A percentile compares a stretch with the other conserved stretches of the same genome.
phyloP scores from a whole-genome alignment of 2,797 vertebrate species.

The Sebastes cheni region DNA sequence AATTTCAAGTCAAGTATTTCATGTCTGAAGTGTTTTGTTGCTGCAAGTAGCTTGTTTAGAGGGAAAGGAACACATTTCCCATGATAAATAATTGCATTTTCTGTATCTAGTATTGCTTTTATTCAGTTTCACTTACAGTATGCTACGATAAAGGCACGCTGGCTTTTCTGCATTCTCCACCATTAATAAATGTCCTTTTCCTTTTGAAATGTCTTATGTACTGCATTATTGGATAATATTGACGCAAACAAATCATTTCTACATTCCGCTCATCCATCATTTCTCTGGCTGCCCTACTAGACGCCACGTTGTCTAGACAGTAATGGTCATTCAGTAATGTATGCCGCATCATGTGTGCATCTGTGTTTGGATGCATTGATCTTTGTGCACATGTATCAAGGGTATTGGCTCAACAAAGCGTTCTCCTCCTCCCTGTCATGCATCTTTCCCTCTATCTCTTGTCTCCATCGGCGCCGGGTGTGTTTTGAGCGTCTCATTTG shows the following conservation, averaged over 20 bases:
- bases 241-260: constrained; percentile 4
- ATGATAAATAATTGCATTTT: not conserved
- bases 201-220: not conserved
- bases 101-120: not conserved
- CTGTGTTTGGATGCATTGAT: constrained; percentile 48
- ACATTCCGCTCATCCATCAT: constrained; percentile 2
- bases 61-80: constrained; percentile 2
- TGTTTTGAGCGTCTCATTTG: constrained; percentile 16
- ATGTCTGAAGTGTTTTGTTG: not conserved
- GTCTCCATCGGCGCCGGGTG: not conserved
- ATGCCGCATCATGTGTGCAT: not conserved
- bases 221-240: not conserved
- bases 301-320: not conserved
- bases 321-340: constrained; percentile 37
- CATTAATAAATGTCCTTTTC: not conserved
- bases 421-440: not conserved
- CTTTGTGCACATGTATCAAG: constrained; percentile 26
- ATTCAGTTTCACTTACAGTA: not conserved
- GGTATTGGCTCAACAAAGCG: not conserved
- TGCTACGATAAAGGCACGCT: not conserved
- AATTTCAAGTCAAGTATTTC: not conserved
- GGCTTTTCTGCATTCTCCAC: not conserved
- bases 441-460: not conserved
- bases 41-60: not conserved
- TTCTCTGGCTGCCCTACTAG: not conserved